Conservation (phyloP, 2,797 vertebrate species). For the Hydrolagus colliei region DNA sequence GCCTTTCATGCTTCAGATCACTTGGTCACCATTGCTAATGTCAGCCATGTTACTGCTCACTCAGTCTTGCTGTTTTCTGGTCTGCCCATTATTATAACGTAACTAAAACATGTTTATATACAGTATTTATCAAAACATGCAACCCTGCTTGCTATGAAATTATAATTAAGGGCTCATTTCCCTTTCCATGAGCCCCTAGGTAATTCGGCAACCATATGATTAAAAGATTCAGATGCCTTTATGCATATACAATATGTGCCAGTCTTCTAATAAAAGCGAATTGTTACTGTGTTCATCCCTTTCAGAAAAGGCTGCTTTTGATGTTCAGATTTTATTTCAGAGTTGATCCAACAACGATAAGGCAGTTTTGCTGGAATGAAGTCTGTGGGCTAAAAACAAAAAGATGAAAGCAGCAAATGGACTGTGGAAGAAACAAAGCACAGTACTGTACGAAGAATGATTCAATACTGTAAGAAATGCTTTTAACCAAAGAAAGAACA, state of each 20-base stretch:
- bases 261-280: too few species aligned
- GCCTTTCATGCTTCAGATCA: too few species aligned
- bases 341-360: not conserved
- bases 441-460: slow-evolving; percentile 42
- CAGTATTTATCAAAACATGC: not conserved
- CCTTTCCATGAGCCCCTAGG: not conserved
- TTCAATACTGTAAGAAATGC: slow-evolving; percentile 41
- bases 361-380: not conserved
- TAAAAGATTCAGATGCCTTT: not conserved
- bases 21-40: too few species aligned
- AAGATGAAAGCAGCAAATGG: slow-evolving; percentile 8
- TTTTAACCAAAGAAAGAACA: not conserved
- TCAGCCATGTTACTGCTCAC: too few species aligned
- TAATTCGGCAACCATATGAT: not conserved
- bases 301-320: slow-evolving; percentile 7
- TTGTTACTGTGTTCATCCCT: not conserved
- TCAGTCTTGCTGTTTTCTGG: too few species aligned
- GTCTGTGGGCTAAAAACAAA: not conserved
- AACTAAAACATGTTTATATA: too few species aligned
- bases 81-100: too few species aligned
- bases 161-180: too few species aligned
- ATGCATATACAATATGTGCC: not conserved
- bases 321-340: slow-evolving; percentile 20
- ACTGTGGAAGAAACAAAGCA: slow-evolving; percentile 9
- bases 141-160: not conserved